Percentiles rank a stretch among this genome's conserved stretches.
Conservation (phyloP, 2,113 vertebrate genomes). For the Antigone vipio region DNA sequence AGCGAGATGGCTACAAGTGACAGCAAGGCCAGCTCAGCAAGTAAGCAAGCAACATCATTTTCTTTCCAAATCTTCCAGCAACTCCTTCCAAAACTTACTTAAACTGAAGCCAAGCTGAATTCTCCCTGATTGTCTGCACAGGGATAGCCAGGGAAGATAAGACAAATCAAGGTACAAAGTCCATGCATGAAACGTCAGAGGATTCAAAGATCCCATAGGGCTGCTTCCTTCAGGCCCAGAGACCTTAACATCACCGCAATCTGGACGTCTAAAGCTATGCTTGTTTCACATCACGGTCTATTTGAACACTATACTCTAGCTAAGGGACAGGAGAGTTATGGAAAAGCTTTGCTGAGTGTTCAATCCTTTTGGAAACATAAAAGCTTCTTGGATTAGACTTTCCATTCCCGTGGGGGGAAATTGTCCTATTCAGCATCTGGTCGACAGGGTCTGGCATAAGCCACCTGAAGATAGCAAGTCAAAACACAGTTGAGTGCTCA, state of each 20-base stretch:
- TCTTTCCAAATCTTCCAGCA: conserved; percentile 29
- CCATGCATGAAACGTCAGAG: neutral
- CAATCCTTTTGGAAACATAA: neutral
- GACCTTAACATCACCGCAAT: neutral
- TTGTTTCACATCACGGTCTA: neutral
- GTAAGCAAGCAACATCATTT: conserved; percentile 4
- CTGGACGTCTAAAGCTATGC: neutral
- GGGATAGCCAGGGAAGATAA: neutral
- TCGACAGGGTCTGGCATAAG: neutral
- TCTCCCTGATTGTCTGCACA: neutral
- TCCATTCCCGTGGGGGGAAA: neutral
- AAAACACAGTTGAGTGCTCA: neutral
- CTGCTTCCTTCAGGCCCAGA: neutral
- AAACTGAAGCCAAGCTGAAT: conserved; percentile 12
- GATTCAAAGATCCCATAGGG: neutral
- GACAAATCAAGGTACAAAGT: neutral
- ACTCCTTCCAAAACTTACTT: conserved; percentile 30
- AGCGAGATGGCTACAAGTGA: neutral
- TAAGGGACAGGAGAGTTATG: neutral
- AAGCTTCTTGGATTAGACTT: neutral
- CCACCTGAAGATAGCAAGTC: neutral
- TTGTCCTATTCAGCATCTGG: neutral
- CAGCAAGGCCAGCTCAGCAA: neutral
- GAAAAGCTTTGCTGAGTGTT: neutral
- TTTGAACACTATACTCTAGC: neutral